A percentile compares a stretch with the other conserved stretches of the same genome.
phyloP scores from a whole-genome alignment of 2,888 invertebrate genomes.

The Orchesella flavescens region DNA sequence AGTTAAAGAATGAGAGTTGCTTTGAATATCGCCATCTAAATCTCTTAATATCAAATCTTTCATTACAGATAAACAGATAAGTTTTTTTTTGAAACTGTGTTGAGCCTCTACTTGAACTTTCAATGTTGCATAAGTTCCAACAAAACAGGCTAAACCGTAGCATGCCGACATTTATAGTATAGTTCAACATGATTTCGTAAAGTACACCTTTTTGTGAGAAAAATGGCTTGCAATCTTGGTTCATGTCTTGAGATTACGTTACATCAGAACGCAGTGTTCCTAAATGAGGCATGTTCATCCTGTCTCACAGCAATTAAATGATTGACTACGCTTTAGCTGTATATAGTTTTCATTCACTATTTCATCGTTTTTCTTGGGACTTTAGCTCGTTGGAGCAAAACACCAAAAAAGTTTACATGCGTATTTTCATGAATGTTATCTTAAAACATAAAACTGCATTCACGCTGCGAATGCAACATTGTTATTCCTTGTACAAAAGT shows the following conservation, averaged over 20 bases:
- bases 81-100: too few species aligned
- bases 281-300: conserved; percentile 45
- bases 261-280: background rate
- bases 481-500: background rate
- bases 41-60: conserved; percentile 7
- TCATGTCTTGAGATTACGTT: background rate
- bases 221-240: background rate
- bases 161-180: background rate
- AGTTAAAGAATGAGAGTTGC: background rate
- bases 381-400: background rate
- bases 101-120: too few species aligned
- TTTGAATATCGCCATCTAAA: background rate
- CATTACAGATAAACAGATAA: background rate
- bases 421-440: background rate
- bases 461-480: background rate
- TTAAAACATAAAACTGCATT: background rate
- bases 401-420: background rate
- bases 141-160: background rate
- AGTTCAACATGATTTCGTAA: background rate
- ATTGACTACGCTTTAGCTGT: conserved; percentile 35
- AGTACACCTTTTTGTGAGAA: background rate
- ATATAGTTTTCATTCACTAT: background rate
- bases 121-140: background rate
- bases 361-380: background rate
- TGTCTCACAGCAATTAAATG: conserved; percentile 34